phyloP scores from a whole-genome alignment of 1,140 invertebrate genomes.

The Dysdera silvatica region DNA sequence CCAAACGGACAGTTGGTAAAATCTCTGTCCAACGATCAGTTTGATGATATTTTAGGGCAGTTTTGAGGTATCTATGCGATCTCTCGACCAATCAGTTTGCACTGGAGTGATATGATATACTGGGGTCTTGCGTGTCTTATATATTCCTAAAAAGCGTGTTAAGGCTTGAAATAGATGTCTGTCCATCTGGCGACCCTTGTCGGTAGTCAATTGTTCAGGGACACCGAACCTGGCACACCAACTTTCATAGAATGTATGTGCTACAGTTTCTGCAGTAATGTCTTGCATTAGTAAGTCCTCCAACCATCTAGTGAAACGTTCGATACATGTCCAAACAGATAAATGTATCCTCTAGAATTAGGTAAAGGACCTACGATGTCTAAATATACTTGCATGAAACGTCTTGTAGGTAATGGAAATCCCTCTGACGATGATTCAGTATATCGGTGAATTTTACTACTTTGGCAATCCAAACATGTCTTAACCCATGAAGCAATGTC shows the following conservation, averaged over 20 bases:
- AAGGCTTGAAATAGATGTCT: constrained; percentile 28
- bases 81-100: constrained; percentile 37
- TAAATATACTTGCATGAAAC: background rate
- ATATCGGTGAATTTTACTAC: constrained; percentile 29
- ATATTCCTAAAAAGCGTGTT: constrained; percentile 16
- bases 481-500: constrained; percentile 29
- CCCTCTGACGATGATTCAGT: constrained; percentile 29
- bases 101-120: constrained; percentile 31
- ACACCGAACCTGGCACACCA: background rate
- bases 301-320: constrained; percentile 12
- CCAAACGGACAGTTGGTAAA: constrained; percentile 42
- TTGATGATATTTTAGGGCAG: too few species aligned
- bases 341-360: background rate
- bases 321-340: constrained; percentile 11
- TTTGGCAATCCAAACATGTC: constrained; percentile 33
- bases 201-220: constrained; percentile 33
- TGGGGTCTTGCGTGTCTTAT: constrained; percentile 30
- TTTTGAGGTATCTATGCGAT: constrained; percentile 45
- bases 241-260: background rate
- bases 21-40: constrained; percentile 36
- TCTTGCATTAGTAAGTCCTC: constrained; percentile 41
- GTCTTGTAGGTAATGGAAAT: background rate
- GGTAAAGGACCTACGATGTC: background rate
- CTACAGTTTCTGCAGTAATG: background rate
- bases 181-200: constrained; percentile 37